Percentiles rank a stretch among this genome's conserved stretches.
These are phyloP conservation scores for Neoscelio sp. DNA, from an alignment of 2,888 invertebrate genomes.

Conservation along the genomic window DNA sequence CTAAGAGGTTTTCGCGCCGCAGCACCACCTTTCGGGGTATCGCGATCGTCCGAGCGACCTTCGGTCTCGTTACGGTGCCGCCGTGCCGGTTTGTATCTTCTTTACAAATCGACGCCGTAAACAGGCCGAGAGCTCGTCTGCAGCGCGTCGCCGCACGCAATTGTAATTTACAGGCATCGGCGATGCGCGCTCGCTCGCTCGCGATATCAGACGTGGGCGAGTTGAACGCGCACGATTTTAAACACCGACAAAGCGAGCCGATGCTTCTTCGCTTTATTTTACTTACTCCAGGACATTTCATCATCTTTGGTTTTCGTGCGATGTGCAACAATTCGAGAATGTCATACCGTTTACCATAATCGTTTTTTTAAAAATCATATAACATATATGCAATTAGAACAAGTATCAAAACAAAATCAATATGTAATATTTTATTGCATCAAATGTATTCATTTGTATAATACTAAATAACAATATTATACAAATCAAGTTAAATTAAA, in stretches of 20 bases:
- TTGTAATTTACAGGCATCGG: slow-evolving; percentile 34
- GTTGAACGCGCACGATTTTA: slow-evolving; percentile 45
- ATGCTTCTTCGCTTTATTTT: slow-evolving; percentile 1
- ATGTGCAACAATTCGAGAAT: no score
- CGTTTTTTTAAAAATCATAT: no score
- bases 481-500: no score
- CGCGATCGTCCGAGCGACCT: slow-evolving; percentile 20
- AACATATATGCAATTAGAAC: no score
- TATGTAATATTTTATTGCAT: no score
- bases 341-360: no score
- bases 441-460: no score
- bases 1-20: slow-evolving; percentile 11
- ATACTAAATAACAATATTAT: no score
- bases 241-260: slow-evolving; percentile 53
- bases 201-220: slow-evolving; percentile 52
- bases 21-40: not conserved
- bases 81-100: slow-evolving; percentile 24
- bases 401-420: no score
- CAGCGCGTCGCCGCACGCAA: slow-evolving; percentile 39
- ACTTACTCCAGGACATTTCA: slow-evolving; percentile 4
- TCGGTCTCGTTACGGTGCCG: slow-evolving; percentile 39
- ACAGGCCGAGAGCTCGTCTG: slow-evolving; percentile 38
- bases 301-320: slow-evolving; percentile 15
- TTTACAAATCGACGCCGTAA: slow-evolving; percentile 40
- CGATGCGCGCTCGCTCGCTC: slow-evolving; percentile 38